Evolutionary conservation across 2,888 invertebrate species (phyloP), one percentile per base, ranked within the genome.

Genomic region (Cheilosia grossa): DNA sequence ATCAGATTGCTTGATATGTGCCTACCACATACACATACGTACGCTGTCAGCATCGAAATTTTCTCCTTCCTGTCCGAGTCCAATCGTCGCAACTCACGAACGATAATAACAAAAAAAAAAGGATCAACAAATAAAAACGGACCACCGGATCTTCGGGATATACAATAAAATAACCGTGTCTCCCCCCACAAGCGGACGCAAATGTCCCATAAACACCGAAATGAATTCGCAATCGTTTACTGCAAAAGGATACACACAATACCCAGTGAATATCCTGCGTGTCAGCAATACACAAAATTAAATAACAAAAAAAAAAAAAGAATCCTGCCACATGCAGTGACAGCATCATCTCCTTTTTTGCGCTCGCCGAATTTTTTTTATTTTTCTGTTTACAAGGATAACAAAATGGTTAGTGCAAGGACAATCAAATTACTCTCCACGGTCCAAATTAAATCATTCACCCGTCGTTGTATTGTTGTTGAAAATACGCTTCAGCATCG

Each of bases 51-150:
- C 69, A 79, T 74, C 58, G 49, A 47, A 79, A 79, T 79, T 51
- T 69, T 77, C 67, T 42, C 2, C 33, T 17, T 54, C 59, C 61
- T 49, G 70, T 70, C 61, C 44, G 63, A 44, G 27, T 42, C 30
- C 44, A 44, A 63, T 17, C 21, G 33, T 33, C 21, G 19, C 54
- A 54, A 4, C 13, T 19, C 58, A 51, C 53, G 17, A 15, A 21
- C 40, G 21, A 40, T 7, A 49, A 42, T 15, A 51, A 51, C 6
- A n/a, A 1, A 61, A 49, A 15, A 70, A 37, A 54, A 66, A 74
- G 73, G 82, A 82, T 66, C 77, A 77, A 73, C 53, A 64, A 79
- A 69, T 79, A 79, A 73, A 83, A 74, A 58, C 53, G 47, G 74
- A 69, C 79, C 78, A 63, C 56, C 58, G 82, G 63, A 78, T 73